Evolutionary conservation across 2,113 vertebrate species (phyloP).

Genomic region (Sus scrofa): DNA sequence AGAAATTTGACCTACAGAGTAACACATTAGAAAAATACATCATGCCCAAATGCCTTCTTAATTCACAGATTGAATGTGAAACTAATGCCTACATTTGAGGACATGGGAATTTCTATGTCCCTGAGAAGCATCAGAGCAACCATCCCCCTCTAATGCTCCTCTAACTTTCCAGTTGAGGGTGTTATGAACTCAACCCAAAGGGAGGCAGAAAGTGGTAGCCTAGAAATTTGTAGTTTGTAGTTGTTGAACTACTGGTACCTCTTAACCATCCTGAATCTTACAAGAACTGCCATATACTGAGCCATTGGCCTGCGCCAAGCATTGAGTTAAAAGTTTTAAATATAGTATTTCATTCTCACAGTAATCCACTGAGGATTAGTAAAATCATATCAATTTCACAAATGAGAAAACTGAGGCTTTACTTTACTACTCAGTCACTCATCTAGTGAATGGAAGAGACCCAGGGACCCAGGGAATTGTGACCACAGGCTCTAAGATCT

Average conservation of each 20-base stretch:
- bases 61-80: not conserved
- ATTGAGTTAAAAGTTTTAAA: not conserved
- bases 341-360: not conserved
- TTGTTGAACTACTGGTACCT: not conserved
- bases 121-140: fast-evolving
- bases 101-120: not conserved
- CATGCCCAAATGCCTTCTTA: not conserved
- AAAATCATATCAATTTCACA: not conserved
- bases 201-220: not conserved
- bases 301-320: not conserved
- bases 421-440: not conserved
- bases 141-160: not conserved
- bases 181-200: not conserved
- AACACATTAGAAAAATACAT: not conserved
- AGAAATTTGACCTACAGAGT: not conserved
- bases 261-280: not conserved
- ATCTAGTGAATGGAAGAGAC: not conserved
- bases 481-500: not conserved
- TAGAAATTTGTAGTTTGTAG: not conserved
- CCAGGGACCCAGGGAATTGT: too few species aligned
- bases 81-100: not conserved
- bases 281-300: not conserved
- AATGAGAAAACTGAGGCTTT: not conserved
- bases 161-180: not conserved
- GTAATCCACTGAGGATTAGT: not conserved